Conservation (phyloP, 2,888 invertebrate species). For the Apantesis nais region DNA sequence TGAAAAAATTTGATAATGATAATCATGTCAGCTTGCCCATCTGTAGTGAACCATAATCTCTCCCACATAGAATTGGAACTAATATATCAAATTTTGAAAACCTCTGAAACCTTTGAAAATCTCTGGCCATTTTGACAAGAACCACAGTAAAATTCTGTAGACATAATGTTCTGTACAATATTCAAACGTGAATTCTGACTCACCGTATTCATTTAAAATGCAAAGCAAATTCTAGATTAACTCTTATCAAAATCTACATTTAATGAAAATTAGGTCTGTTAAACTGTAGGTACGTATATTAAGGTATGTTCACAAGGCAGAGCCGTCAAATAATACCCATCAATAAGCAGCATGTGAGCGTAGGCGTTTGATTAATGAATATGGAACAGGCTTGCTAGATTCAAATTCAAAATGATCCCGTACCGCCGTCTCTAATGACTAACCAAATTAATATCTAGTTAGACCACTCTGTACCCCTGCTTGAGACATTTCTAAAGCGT, state of each 20-base stretch:
- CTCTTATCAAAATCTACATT: neutral
- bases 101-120: too few relatives aligned
- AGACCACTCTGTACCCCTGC: slow-evolving; percentile 15
- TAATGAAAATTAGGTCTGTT: neutral
- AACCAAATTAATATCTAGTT: slow-evolving; percentile 40
- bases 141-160: neutral
- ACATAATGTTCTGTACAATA: neutral
- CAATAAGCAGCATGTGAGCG: slow-evolving; percentile 29
- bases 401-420: slow-evolving; percentile 44
- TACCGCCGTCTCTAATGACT: slow-evolving; percentile 40
- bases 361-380: slow-evolving; percentile 41
- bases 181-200: neutral
- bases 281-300: neutral
- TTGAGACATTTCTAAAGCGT: slow-evolving; percentile 9
- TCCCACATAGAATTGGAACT: neutral
- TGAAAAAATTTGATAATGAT: too few relatives aligned
- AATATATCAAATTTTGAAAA: neutral
- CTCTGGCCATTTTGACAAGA: neutral
- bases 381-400: slow-evolving; percentile 41
- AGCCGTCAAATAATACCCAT: slow-evolving; percentile 17
- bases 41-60: neutral
- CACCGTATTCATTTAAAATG: neutral
- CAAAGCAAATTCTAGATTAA: neutral
- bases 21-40: too few relatives aligned
- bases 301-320: slow-evolving; percentile 8